Evolutionary conservation across 1,140 invertebrate species (phyloP), one percentile per base, ranked within the genome.

Genomic region (Stratiolaelaps scimitus): DNA sequence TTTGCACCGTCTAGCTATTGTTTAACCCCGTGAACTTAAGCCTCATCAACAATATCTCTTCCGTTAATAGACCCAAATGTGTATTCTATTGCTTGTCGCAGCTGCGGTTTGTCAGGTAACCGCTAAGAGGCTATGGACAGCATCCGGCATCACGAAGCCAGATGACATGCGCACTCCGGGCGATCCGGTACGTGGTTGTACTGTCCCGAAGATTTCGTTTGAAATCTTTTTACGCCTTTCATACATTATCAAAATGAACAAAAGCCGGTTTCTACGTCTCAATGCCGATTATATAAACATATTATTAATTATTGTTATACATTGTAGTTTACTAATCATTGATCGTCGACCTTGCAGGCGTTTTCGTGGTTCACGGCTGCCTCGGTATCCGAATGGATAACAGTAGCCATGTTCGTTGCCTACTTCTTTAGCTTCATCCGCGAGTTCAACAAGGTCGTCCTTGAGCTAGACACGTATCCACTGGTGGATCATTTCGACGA

Each of bases 351-450:
- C 2, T 60, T 60, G 2, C 53, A 60, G 53, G 53, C 53, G 20
- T 60, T 60, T 23, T 23, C 34, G 17, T 60, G 53, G 53, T 60
- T 60, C 53, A 60, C 23, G 13, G 53, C 53, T 19, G 13, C 53
- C 1, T 15, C 53, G 53, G 34, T 60, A 15, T n/a, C 53, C 23
- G 53, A 60, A 23, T 60, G 53, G 53, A 60, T 34, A 26, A 60
- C 53, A 2, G 53, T 60, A 23, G 53, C 34, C 13, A 60, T 60
- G 53, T 60, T 60, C 53, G 34, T 60, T 23, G 23, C 53, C 15
- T 60, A 60, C 53, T 60, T 60, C 23, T 60, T 60, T 23, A 60
- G 53, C 53, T 60, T 29, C 53, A 60, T 60, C 23, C 13, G 53
- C 26, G 53, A 60, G 10, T 60, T 60, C 53, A 60, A 60, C 53